Conservation (phyloP, 2,113 vertebrate species). For the Phylloscopus trochiloides region DNA sequence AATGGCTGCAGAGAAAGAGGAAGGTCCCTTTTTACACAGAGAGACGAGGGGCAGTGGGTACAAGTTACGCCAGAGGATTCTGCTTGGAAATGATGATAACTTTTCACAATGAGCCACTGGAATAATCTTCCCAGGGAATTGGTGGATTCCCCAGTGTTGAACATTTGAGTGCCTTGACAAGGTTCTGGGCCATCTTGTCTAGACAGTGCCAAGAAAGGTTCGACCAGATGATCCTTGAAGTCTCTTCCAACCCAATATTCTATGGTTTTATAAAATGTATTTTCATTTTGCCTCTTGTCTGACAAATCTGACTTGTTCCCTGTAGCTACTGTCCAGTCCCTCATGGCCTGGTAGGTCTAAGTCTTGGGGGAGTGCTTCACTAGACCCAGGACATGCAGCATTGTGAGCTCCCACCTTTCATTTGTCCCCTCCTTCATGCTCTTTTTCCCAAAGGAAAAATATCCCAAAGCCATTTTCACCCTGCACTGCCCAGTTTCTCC, state of each 20-base stretch:
- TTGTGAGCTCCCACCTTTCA: not conserved
- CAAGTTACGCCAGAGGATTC: not conserved
- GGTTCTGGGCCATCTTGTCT: not conserved
- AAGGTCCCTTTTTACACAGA: not conserved
- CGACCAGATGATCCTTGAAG: not conserved
- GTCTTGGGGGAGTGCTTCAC: too few species aligned
- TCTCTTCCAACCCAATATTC: not conserved
- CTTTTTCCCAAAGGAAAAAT: not conserved
- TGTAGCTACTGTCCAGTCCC: not conserved
- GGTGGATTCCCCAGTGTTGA: not conserved
- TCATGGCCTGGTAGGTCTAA: not conserved
- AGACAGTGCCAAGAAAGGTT: rapidly evolving
- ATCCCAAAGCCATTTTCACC: not conserved
- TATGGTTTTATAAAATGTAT: not conserved
- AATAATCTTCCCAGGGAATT: not conserved
- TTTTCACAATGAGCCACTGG: not conserved
- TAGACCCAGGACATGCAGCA: too few species aligned
- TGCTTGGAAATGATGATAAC: not conserved
- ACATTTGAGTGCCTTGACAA: not conserved
- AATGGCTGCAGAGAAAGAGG: not conserved
- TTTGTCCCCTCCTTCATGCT: not conserved
- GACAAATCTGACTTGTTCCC: not conserved
- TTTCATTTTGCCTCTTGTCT: not conserved
- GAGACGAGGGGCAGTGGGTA: rapidly evolving
- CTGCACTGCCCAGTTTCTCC: not conserved